Evolutionary conservation across 35 echinoderm and acorn worm species (phyloP).

Genomic region (Chiridota heheva): DNA sequence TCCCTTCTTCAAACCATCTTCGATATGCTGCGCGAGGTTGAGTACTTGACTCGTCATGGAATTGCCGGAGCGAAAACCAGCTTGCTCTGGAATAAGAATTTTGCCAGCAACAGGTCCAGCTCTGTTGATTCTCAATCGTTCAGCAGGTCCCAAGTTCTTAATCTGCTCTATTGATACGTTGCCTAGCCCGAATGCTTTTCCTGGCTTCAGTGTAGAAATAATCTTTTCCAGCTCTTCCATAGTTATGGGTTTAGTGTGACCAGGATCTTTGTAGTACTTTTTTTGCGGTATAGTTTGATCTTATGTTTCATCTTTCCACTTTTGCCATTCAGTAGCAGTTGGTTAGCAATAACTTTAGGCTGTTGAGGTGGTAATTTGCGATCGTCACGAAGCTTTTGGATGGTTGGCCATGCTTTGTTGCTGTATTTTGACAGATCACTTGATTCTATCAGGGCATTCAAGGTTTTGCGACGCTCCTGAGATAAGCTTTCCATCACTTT

Average conservation of each 20-base stretch:
- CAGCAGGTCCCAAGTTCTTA: conserved; percentile 42
- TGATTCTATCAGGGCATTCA: background rate
- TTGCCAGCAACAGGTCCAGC: conserved; percentile 26
- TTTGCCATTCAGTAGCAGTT: conserved; percentile 1
- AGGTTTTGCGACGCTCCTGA: conserved; percentile 1
- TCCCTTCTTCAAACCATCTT: conserved; percentile 52
- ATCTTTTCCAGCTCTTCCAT: conserved; percentile 3
- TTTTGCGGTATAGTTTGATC: conserved; percentile 26
- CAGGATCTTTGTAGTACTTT: background rate
- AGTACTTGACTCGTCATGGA: conserved; percentile 47
- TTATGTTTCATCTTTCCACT: conserved; percentile 4
- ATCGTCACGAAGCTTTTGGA: no score
- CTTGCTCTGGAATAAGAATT: conserved; percentile 45
- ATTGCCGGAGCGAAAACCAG: conserved; percentile 59
- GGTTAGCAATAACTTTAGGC: background rate
- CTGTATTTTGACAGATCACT: no score
- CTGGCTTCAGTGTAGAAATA: conserved; percentile 36
- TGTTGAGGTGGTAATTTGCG: background rate
- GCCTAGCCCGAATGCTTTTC: conserved; percentile 30
- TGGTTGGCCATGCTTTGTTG: no score
- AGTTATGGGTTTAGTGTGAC: background rate
- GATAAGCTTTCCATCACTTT: conserved; percentile 12
- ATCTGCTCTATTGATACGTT: conserved; percentile 53
- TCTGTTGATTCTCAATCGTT: conserved; percentile 55
- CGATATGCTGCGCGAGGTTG: conserved; percentile 55